Conservation (phyloP, 2,888 invertebrate genomes). For the Mallateleia sp. region DNA sequence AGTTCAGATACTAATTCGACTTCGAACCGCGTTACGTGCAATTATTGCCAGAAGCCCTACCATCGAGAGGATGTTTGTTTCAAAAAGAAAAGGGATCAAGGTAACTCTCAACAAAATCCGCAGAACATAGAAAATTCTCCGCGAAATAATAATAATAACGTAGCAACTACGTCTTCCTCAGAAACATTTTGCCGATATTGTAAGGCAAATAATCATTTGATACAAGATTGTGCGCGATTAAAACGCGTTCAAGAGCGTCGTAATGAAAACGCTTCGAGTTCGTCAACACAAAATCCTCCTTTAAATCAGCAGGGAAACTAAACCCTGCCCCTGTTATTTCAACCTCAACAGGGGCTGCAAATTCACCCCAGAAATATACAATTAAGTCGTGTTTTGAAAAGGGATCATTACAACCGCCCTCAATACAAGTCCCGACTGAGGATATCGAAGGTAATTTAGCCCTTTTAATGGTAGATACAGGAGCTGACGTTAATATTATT, state of each 20-base stretch:
- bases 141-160: neutral
- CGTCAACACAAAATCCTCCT: neutral
- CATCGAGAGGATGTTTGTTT: neutral
- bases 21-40: neutral
- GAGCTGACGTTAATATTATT: conserved; percentile 18
- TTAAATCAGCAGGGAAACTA: conserved; percentile 10
- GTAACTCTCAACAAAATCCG: neutral
- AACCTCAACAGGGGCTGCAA: too few species aligned
- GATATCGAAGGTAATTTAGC: too few species aligned
- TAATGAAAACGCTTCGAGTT: too few species aligned
- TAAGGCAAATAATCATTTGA: neutral
- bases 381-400: too few species aligned
- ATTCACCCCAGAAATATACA: too few species aligned
- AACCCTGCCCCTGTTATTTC: conserved; percentile 4
- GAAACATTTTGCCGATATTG: conserved; percentile 1
- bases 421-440: too few species aligned
- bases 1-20: too few species aligned
- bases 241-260: neutral
- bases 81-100: neutral
- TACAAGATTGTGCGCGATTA: conserved; percentile 3
- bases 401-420: too few species aligned
- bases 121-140: neutral
- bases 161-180: too few species aligned
- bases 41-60: neutral
- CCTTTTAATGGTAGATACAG: conserved; percentile 33